Percentiles rank a stretch among this genome's conserved stretches.
phyloP scores from a whole-genome alignment of 2,888 invertebrate species.

The Synanthedon tipuliformis region DNA sequence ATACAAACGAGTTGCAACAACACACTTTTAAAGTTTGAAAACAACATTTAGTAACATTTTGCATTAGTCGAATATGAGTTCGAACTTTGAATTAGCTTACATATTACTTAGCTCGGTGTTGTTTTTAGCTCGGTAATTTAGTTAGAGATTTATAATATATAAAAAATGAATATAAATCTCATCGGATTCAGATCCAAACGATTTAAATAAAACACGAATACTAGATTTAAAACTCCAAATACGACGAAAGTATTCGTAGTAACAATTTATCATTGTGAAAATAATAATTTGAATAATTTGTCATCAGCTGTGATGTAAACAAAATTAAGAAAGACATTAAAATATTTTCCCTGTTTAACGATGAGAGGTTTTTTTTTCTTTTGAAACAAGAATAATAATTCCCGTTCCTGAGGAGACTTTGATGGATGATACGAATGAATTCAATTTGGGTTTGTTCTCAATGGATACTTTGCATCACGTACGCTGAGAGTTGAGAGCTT shows the following conservation, averaged over 20 bases:
- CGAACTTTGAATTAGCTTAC: no score
- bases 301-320: conserved; percentile 19
- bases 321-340: conserved; percentile 33
- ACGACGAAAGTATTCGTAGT: background rate
- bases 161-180: no score
- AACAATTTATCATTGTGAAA: conserved; percentile 5
- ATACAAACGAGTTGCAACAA: conserved; percentile 6
- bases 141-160: no score
- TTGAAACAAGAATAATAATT: conserved; percentile 28
- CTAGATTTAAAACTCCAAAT: no score
- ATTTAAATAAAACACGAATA: no score
- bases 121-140: no score
- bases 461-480: background rate
- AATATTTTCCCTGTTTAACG: conserved; percentile 21
- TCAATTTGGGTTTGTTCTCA: conserved; percentile 26
- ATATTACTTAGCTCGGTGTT: no score
- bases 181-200: no score
- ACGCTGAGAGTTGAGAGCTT: background rate
- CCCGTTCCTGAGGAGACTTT: conserved; percentile 31
- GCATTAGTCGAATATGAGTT: background rate
- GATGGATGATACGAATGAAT: conserved; percentile 48
- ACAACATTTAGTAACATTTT: background rate
- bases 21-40: background rate
- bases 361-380: conserved; percentile 22
- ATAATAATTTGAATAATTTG: conserved; percentile 22